Percentiles rank a stretch among this genome's conserved stretches.
Evolutionary conservation across 2,797 vertebrate genomes (phyloP).

Genomic region (Paguma larvata): DNA sequence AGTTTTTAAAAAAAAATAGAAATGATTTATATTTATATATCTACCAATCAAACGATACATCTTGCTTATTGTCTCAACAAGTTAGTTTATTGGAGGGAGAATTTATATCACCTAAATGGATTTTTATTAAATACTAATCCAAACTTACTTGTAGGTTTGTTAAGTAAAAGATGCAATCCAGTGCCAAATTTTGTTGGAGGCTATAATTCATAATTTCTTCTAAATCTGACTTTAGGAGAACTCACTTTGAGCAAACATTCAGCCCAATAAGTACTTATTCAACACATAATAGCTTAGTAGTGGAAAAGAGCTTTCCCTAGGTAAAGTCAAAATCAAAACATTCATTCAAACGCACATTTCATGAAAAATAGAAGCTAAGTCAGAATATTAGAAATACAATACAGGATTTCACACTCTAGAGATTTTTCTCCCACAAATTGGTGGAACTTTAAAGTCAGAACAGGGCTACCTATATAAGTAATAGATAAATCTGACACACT

Average conservation of each 20-base stretch:
- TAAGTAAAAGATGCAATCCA: neutral
- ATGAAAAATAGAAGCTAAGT: neutral
- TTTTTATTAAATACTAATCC: slow-evolving; percentile 23
- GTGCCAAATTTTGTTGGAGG: neutral
- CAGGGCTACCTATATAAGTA: neutral
- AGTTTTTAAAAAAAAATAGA: slow-evolving; percentile 31
- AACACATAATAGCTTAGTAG: neutral
- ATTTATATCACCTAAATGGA: neutral
- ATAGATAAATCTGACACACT: neutral
- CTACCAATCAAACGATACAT: slow-evolving; percentile 12
- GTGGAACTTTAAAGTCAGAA: neutral
- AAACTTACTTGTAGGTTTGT: neutral
- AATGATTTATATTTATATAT: neutral
- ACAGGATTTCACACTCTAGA: neutral
- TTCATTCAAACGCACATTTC: neutral
- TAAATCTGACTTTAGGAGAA: neutral
- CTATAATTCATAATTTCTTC: neutral
- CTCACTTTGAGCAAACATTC: neutral
- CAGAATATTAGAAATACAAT: neutral
- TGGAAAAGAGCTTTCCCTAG: neutral
- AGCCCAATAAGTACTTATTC: neutral
- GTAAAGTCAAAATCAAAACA: neutral
- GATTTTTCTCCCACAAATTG: neutral
- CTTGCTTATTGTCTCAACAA: neutral
- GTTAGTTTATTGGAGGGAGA: neutral